A percentile compares a stretch with the other conserved stretches of the same genome.
phyloP scores from a whole-genome alignment of 2,113 vertebrate genomes.

The Cercocebus atys region DNA sequence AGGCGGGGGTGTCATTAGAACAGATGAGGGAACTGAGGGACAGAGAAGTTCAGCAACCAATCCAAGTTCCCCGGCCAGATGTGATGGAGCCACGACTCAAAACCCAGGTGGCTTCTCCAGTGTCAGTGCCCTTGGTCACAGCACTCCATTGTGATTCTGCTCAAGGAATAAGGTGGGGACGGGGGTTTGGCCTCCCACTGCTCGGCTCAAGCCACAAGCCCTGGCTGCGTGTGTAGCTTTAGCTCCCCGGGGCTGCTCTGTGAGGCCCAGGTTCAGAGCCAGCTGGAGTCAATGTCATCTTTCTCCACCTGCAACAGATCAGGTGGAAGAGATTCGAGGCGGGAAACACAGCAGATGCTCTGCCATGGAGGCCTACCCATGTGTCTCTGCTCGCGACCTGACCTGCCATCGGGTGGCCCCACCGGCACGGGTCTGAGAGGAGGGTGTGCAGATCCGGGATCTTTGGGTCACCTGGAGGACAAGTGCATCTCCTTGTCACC shows the following conservation, averaged over 20 bases:
- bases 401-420: rapidly evolving
- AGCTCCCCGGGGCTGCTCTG: not conserved
- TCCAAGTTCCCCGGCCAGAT: not conserved
- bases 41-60: too few species aligned
- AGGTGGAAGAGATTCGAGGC: not conserved
- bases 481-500: not conserved
- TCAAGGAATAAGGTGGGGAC: not conserved
- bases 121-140: rapidly evolving
- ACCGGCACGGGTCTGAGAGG: rapidly evolving
- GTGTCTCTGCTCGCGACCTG: not conserved
- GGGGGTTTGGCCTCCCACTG: rapidly evolving
- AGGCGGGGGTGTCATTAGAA: not conserved
- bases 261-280: not conserved
- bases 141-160: not conserved
- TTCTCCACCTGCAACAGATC: not conserved
- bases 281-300: not conserved
- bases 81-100: not conserved
- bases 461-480: not conserved
- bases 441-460: too few species aligned
- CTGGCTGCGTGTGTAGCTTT: rapidly evolving
- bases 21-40: not conserved
- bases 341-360: too few species aligned
- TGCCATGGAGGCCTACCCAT: not conserved
- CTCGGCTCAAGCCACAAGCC: not conserved
- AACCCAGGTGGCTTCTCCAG: not conserved